A percentile compares a stretch with the other conserved stretches of the same genome.
Conservation (phyloP, 2,797 vertebrate genomes). For the Fratercula arctica region DNA sequence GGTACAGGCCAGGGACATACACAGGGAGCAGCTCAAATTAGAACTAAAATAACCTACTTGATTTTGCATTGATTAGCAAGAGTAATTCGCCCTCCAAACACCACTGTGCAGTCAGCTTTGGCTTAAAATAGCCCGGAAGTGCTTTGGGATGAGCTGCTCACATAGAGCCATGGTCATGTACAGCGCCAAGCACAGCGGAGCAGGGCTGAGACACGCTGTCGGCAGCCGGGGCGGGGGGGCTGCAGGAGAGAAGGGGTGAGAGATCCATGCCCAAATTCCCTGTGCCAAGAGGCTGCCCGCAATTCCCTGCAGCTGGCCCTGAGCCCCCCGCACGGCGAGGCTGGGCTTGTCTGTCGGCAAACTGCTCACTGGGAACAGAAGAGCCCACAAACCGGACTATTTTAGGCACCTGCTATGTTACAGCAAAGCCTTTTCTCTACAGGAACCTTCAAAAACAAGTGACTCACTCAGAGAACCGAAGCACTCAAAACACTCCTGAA, state of each 20-base stretch:
- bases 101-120: fast-evolving
- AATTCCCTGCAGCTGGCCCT: neutral
- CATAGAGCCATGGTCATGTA: fast-evolving
- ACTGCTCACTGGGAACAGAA: fast-evolving
- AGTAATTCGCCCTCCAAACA: neutral
- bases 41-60: slow-evolving; percentile 13
- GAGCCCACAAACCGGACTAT: neutral
- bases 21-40: neutral
- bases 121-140: neutral
- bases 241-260: neutral
- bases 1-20: neutral
- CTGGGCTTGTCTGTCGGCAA: neutral
- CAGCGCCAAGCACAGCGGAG: fast-evolving
- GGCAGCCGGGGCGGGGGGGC: fast-evolving
- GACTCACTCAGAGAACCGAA: neutral
- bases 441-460: neutral
- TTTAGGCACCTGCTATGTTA: neutral
- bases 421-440: neutral
- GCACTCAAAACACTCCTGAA: neutral
- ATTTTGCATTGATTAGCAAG: slow-evolving; percentile 46
- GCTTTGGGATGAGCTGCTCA: fast-evolving
- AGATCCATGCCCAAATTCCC: fast-evolving
- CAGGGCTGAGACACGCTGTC: fast-evolving
- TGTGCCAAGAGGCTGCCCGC: neutral
- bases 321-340: neutral